Percentiles rank a stretch among this genome's conserved stretches.
These are phyloP conservation scores for Sigmodon hispidus DNA, from an alignment of 2,113 vertebrate species.

Conservation along the genomic window DNA sequence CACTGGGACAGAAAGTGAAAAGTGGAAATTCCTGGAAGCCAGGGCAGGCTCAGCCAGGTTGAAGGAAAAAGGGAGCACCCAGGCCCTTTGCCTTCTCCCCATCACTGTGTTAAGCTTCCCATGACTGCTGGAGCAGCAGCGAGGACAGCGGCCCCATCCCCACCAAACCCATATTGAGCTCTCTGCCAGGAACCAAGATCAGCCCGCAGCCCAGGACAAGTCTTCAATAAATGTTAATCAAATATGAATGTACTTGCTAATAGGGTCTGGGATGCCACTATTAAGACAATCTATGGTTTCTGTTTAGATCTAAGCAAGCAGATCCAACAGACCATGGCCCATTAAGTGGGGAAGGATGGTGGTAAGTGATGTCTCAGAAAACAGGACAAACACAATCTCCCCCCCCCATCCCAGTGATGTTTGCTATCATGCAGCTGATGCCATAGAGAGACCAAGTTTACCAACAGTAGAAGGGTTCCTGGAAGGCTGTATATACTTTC, in stretches of 20 bases:
- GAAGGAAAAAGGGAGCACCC: neutral
- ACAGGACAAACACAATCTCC: neutral
- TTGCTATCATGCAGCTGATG: neutral
- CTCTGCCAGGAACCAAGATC: conserved; percentile 15
- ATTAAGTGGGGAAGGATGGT: neutral
- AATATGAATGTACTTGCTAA: conserved; percentile 44
- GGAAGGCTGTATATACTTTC: conserved; percentile 37
- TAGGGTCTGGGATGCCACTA: conserved; percentile 6
- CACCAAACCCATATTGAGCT: neutral
- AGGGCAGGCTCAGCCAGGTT: neutral
- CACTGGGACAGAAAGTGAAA: neutral
- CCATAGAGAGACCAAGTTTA: neutral
- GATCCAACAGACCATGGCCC: neutral
- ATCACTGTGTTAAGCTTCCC: neutral
- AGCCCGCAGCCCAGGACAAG: neutral
- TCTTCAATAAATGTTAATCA: conserved; percentile 41
- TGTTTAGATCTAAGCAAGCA: conserved; percentile 32
- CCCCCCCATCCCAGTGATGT: neutral
- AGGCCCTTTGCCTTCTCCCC: neutral
- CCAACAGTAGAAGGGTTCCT: conserved; percentile 12
- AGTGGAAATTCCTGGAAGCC: neutral
- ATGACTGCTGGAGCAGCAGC: neutral
- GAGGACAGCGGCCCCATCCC: neutral
- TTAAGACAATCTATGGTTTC: neutral
- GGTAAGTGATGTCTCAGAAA: neutral